A percentile compares a stretch with the other conserved stretches of the same genome.
Evolutionary conservation across 2,113 vertebrate species (phyloP).

Genomic region (Corydoras sp.): DNA sequence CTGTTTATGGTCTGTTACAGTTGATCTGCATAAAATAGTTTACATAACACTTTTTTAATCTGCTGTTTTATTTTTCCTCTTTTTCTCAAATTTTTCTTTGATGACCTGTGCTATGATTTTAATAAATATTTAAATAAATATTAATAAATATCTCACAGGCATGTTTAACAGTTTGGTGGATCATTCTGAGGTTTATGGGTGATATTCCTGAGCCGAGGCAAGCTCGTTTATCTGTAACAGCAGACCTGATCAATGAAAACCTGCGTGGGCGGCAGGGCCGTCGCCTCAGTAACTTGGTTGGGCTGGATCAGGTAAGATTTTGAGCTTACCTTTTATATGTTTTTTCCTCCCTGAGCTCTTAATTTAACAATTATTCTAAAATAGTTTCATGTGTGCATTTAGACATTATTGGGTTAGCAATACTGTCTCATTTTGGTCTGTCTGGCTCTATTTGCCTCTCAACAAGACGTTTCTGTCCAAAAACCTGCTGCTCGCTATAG

Average conservation of each 20-base stretch:
- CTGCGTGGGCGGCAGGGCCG: conserved; percentile 41
- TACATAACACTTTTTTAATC: no score
- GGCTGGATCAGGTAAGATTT: conserved; percentile 63
- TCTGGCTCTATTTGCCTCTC: no score
- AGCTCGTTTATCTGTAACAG: conserved; percentile 30
- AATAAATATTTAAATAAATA: no score
- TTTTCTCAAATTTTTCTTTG: conserved; percentile 1
- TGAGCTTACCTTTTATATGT: background rate
- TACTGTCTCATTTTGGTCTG: no score
- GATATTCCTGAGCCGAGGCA: conserved; percentile 78
- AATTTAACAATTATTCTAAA: no score
- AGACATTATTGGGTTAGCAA: no score
- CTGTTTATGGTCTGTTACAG: no score
- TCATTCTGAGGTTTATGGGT: conserved; percentile 90
- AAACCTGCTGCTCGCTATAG: no score
- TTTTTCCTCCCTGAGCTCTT: background rate
- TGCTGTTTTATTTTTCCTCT: no score
- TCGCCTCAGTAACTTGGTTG: conserved; percentile 63
- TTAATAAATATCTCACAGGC: conserved; percentile 59
- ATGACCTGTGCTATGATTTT: background rate
- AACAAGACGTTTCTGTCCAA: no score
- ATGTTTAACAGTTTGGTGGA: conserved; percentile 75
- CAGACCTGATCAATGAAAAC: conserved; percentile 28
- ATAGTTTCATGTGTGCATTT: no score
- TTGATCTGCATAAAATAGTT: no score